phyloP scores from a whole-genome alignment of 2,888 invertebrate species.

The Drosophila antonietae region DNA sequence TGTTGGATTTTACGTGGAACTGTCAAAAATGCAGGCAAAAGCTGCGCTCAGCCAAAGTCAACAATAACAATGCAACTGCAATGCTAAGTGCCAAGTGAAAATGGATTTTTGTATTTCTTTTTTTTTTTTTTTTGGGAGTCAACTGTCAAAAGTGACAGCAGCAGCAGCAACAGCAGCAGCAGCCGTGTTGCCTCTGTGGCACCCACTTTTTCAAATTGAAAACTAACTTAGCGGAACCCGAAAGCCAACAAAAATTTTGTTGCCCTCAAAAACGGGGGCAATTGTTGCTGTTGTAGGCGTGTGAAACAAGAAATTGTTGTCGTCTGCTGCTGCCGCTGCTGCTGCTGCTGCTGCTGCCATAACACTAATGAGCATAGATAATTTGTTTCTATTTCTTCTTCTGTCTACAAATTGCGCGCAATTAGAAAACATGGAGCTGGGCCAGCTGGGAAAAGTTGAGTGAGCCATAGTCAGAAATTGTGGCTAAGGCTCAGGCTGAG shows the following conservation, averaged over 20 bases:
- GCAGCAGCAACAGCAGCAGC: constrained; percentile 34
- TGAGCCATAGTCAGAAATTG: constrained; percentile 27
- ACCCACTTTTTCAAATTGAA: constrained; percentile 76
- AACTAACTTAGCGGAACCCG: constrained; percentile 80
- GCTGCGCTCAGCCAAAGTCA: constrained; percentile 50
- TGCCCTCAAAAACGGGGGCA: constrained; percentile 39
- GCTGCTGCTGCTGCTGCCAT: constrained; percentile 19
- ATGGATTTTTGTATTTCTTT: constrained; percentile 51
- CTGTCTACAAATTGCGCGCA: constrained; percentile 67
- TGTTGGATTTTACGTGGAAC: constrained; percentile 76
- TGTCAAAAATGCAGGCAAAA: constrained; percentile 76
- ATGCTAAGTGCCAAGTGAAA: constrained; percentile 79
- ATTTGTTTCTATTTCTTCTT: constrained; percentile 52
- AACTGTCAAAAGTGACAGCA: constrained; percentile 81
- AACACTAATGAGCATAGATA: constrained; percentile 73
- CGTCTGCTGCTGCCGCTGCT: constrained; percentile 34
- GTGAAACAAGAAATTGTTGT: constrained; percentile 62
- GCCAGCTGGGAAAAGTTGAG: constrained; percentile 46
- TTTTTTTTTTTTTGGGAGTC: constrained; percentile 64
- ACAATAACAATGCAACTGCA: constrained; percentile 52
- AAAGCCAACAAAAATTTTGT: constrained; percentile 32
- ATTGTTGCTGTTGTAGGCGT: constrained; percentile 46
- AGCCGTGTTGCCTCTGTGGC: constrained; percentile 60
- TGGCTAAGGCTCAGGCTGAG: background rate
- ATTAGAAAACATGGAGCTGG: constrained; percentile 59